Percentiles rank a stretch among this genome's conserved stretches.
These are phyloP conservation scores for Choristoneura fumiferana DNA, from an alignment of 1,140 invertebrate species.

Conservation along the genomic window DNA sequence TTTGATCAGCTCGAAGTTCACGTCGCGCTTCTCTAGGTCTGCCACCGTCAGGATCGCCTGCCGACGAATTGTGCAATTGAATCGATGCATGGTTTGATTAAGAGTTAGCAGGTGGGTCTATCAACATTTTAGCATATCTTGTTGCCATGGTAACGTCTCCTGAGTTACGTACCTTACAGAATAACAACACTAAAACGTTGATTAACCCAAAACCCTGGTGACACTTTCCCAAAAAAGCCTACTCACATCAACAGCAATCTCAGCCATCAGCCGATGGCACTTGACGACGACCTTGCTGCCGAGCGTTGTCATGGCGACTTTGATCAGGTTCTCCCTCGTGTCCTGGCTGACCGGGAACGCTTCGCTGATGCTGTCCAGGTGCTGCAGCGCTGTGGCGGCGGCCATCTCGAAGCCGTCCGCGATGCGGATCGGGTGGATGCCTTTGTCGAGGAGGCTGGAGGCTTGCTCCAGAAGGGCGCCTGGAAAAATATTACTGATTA, in stretches of 20 bases:
- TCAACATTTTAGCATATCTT: no score
- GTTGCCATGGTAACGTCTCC: no score
- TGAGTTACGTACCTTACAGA: no score
- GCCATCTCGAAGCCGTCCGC: constrained; percentile 99
- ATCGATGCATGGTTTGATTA: background rate
- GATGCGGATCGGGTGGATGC: constrained; percentile 99
- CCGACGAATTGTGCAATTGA: constrained; percentile 52
- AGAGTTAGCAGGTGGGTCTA: no score
- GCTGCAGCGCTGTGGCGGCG: constrained; percentile 91
- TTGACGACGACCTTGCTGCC: constrained; percentile 99
- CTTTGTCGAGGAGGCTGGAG: constrained; percentile 94
- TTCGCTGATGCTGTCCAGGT: constrained; percentile 94
- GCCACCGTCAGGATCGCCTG: constrained; percentile 96
- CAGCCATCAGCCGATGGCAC: constrained; percentile 97
- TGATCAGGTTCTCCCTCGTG: constrained; percentile 93
- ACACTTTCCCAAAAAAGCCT: no score
- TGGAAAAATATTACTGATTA: constrained; percentile 31
- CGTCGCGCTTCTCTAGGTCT: constrained; percentile 95
- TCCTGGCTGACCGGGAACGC: constrained; percentile 91
- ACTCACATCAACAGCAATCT: constrained; percentile 96
- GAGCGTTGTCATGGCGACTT: constrained; percentile 98
- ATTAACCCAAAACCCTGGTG: no score
- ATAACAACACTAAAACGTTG: no score
- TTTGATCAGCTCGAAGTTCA: constrained; percentile 99
- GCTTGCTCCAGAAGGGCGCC: constrained; percentile 98